phyloP scores from a whole-genome alignment of 2,888 invertebrate genomes.

The Synanthedon vespiformis region DNA sequence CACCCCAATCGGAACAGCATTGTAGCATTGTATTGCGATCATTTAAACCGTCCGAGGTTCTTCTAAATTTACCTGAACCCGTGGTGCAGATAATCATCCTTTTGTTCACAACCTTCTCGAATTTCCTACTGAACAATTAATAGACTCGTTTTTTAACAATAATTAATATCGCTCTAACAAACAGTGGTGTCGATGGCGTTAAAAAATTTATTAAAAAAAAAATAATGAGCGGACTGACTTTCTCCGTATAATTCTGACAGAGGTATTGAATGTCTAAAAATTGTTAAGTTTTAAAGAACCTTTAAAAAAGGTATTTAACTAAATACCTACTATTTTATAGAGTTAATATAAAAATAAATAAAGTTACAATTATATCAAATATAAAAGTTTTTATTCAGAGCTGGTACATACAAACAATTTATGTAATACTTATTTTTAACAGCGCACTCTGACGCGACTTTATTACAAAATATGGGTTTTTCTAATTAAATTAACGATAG shows the following conservation, averaged over 20 bases:
- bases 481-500: too few relatives aligned
- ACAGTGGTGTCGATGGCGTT: constrained; percentile 54
- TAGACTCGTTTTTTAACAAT: constrained; percentile 40
- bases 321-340: too few relatives aligned
- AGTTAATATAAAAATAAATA: too few relatives aligned
- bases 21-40: constrained; percentile 14
- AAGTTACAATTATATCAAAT: too few relatives aligned
- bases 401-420: too few relatives aligned
- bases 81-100: constrained; percentile 13
- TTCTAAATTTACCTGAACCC: background rate
- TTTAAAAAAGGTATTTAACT: too few relatives aligned
- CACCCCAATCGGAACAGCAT: constrained; percentile 16
- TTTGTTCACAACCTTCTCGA: constrained; percentile 58
- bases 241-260: constrained; percentile 19
- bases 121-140: constrained; percentile 51
- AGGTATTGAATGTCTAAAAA: constrained; percentile 28
- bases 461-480: too few relatives aligned
- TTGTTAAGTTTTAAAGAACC: background rate
- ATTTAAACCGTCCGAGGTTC: background rate
- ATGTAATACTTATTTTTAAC: too few relatives aligned
- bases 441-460: too few relatives aligned
- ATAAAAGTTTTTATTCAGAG: too few relatives aligned
- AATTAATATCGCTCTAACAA: constrained; percentile 57
- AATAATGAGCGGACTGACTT: constrained; percentile 34
- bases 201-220: constrained; percentile 26